Evolutionary conservation across 2,888 invertebrate genomes (phyloP).

Genomic region (Pilophorus perplexus): DNA sequence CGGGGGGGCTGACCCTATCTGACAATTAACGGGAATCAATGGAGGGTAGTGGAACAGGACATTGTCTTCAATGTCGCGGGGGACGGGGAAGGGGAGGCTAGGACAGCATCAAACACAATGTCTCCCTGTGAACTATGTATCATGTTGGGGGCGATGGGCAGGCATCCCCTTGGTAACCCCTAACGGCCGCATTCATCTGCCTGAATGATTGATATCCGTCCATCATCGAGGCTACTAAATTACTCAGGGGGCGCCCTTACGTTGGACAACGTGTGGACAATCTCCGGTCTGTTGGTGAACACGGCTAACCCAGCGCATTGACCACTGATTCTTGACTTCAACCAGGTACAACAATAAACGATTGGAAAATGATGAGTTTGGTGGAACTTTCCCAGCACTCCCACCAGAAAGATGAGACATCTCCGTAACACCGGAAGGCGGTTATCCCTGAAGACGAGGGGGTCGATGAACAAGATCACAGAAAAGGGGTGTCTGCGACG

Average conservation of each 20-base stretch:
- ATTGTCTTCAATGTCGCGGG: slow-evolving; percentile 29
- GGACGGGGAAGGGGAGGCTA: no score
- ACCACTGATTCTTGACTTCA: no score
- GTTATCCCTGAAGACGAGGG: no score
- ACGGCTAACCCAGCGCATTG: no score
- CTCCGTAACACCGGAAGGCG: no score
- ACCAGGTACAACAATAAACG: no score
- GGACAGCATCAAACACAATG: slow-evolving; percentile 28
- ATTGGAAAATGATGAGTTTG: no score
- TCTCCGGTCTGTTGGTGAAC: slow-evolving; percentile 7
- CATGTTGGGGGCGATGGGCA: slow-evolving; percentile 28
- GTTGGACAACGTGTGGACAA: slow-evolving; percentile 8
- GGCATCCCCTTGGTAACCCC: slow-evolving; percentile 30
- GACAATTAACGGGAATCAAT: slow-evolving; percentile 36
- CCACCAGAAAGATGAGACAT: no score
- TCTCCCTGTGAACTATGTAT: slow-evolving; percentile 33
- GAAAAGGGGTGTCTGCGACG: no score
- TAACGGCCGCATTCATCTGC: slow-evolving; percentile 37
- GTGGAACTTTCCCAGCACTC: no score
- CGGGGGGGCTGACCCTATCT: neutral
- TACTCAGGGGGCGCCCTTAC: slow-evolving; percentile 15
- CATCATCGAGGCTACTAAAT: slow-evolving; percentile 36
- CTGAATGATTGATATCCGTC: slow-evolving; percentile 39
- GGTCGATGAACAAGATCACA: no score
- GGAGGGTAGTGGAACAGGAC: slow-evolving; percentile 14